Evolutionary conservation across 1,140 invertebrate species (phyloP), one percentile per base, ranked within the genome.

Genomic region (Scaptomyza pallida): DNA sequence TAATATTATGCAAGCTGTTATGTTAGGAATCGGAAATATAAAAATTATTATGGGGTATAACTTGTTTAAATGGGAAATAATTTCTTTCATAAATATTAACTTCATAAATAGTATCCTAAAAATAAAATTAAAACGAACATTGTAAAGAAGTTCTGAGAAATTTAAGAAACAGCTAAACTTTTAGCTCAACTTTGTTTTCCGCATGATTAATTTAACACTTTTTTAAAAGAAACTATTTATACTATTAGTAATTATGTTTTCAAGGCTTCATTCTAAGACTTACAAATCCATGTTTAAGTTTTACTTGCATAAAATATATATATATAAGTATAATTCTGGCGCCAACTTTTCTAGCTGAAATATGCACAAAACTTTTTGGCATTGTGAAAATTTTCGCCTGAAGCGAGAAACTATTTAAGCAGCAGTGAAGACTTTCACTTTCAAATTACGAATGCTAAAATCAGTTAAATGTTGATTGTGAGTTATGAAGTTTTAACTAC

Each of bases 1-100:
- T 13, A 19, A 3, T 13, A 55, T 63, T 69, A 69, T 69, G 65
- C 59, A 63, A 69, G 63, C 50, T 59, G 63, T 54, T 17, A 16
- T 1, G 33, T 30, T 10, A 17, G 9, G 4, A 8, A 37, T 17
- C 12, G 33, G 19, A 62, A 54, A 62, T 69, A 23, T 23, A 2
- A 23, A 23, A 23, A 23, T 2, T 23, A 23, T 23, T 23, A 23
- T n/a, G n/a, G n/a, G n/a, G n/a, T n/a, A n/a, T n/a, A n/a, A n/a
- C n/a, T n/a, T n/a, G n/a, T n/a, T n/a, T n/a, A n/a, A n/a, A n/a
- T n/a, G n/a, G n/a, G n/a, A 23, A 23, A 23, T 23, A 23, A 23
- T 23, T 23, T n/a, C n/a, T n/a, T n/a, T n/a, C n/a, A n/a, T n/a
- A n/a, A n/a, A n/a, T n/a, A n/a, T n/a, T n/a, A n/a, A n/a, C n/a